These are phyloP conservation scores for Tokudaia tokunoshimensis DNA, from an alignment of 2,797 vertebrate species.

Conservation along the genomic window DNA sequence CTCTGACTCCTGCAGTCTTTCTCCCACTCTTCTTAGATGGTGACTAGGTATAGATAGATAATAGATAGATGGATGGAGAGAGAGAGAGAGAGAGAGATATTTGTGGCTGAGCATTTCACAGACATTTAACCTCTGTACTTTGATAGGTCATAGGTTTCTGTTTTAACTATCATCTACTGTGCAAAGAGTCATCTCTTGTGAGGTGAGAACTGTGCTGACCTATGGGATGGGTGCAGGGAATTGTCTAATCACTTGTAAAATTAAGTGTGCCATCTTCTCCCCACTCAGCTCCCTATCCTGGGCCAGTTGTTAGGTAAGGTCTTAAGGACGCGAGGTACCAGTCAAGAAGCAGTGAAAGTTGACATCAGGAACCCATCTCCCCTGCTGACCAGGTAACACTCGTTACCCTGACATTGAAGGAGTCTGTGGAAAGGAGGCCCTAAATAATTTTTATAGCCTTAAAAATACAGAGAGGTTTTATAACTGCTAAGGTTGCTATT, in stretches of 20 bases:
- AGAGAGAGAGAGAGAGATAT: background rate
- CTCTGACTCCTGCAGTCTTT: background rate
- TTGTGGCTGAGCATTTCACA: background rate
- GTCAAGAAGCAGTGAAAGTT: no score
- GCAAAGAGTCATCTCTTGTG: background rate
- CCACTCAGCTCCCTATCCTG: background rate
- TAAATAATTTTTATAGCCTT: background rate
- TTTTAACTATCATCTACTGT: background rate
- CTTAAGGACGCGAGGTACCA: background rate
- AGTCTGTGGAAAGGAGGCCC: background rate
- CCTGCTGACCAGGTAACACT: background rate
- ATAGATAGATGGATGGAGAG: background rate
- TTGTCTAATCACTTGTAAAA: background rate
- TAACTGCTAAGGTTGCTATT: background rate
- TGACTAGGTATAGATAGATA: background rate
- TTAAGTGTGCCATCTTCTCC: background rate
- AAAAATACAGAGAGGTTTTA: background rate
- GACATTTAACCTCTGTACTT: background rate
- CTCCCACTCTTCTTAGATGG: background rate
- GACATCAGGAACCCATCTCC: background rate
- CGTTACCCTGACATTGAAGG: background rate
- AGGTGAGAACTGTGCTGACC: background rate
- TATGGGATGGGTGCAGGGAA: background rate
- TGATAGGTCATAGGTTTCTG: background rate
- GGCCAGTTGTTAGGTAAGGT: background rate